phyloP scores from a whole-genome alignment of 2,113 vertebrate species.

The Microcebus lehilahytsara region DNA sequence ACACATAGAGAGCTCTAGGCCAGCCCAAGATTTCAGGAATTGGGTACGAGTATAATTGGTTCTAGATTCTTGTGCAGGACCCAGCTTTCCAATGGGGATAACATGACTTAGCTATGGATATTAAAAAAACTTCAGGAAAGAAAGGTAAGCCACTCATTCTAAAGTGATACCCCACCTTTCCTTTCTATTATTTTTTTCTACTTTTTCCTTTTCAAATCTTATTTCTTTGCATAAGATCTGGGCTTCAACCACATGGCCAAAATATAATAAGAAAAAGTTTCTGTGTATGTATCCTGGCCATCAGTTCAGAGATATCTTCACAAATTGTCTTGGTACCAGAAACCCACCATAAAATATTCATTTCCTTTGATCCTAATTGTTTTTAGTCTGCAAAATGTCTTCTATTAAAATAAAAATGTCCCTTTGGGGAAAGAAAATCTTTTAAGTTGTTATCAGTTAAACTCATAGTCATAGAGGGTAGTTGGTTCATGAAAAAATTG shows the following conservation, averaged over 20 bases:
- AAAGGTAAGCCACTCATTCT: neutral
- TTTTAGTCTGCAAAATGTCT: constrained; percentile 56
- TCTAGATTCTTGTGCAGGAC: neutral
- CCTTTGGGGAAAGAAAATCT: constrained; percentile 32
- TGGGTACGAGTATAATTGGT: neutral
- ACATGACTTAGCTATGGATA: neutral
- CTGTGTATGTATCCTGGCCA: neutral
- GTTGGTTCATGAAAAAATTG: constrained; percentile 64
- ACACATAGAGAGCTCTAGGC: neutral
- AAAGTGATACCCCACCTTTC: neutral
- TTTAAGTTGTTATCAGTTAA: constrained; percentile 61
- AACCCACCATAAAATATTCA: constrained; percentile 62
- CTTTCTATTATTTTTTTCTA: neutral
- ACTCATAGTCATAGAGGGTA: constrained; percentile 32
- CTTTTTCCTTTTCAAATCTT: neutral
- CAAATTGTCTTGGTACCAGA: constrained; percentile 46
- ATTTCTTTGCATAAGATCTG: neutral
- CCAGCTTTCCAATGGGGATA: neutral
- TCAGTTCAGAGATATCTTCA: neutral
- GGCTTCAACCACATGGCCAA: neutral
- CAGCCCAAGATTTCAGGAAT: neutral
- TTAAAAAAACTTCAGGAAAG: neutral
- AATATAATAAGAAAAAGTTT: neutral
- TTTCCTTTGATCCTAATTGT: constrained; percentile 59
- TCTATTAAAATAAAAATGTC: constrained; percentile 61